Base-by-base conservation (phyloP, 2,113 vertebrate genomes). In the Dicaeum eximium region DNA sequence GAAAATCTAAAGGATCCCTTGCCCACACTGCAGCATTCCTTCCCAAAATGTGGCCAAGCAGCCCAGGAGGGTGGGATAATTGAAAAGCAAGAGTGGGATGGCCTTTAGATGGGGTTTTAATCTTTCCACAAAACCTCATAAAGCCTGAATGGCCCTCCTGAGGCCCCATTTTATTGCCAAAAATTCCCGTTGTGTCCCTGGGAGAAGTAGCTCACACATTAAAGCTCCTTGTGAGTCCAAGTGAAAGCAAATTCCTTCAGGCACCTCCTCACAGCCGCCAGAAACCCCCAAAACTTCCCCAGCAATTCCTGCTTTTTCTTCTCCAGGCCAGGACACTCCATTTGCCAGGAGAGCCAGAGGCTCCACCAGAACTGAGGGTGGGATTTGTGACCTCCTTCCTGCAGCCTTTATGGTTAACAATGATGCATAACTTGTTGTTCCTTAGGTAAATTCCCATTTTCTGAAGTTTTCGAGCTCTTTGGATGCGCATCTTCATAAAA, bases 81-180 rank as follows among this genome's bases (percentile, higher is more conserved):
- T 81, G 78, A 65, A 91, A 93, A 92, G 65, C 65, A 72, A 14
- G 33, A 51, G 72, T 28, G 40, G 38, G 89, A 87, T 65, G 70
- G 84, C 47, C 73, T 69, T 71, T 69, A 69, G 89, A 73, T 50
- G 93, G 78, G 58, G 60, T 94, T 96, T 96, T 92, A 95, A 94
- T 62, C 91, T 86, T 80, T 15, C 91, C 89, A 87, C 89, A 85
- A 91, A 87, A 91, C 10, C 85, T 89, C 88, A 85, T 90, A 89
- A 95, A 95, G 62, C 7, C 38, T 61, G 87, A 95, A 94, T 65
- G 37, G 78, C 62, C 93, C 94, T 77, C 95, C 93, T 18, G 85
- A 91, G 95, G 78, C 50, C 58, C 24, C 9, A 0, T 61, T 90
- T 96, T 72, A 95, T 88, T 92, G 81, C 91, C 84, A 69, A 25